Base-by-base conservation (phyloP, 2,888 invertebrate genomes). In the Himalopsyche tibetana region DNA sequence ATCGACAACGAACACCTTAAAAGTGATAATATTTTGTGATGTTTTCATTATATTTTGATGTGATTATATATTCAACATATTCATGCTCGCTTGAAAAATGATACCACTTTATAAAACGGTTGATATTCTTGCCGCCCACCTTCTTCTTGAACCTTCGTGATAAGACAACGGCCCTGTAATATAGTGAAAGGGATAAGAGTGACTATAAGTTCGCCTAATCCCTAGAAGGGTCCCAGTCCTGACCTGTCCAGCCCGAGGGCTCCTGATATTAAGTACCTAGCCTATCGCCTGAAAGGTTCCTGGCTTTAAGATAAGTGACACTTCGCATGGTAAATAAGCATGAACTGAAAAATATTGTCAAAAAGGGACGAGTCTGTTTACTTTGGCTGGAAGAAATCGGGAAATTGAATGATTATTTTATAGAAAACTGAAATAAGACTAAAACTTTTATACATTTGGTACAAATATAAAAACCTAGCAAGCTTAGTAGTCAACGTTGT, bases 161-260 rank as follows among this genome's bases (percentile, higher is more conserved):
- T 63, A 63, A 63, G 63, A 63, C 63, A 63, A 63, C 28, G 51
- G 28, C 63, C 63, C 63, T 63, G 15, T 63, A 63, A 19, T 63
- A 63, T 63, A 63, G 63, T 63, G 63, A 63, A 63, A 63, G 28
- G 63, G 63, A 63, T 63, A 63, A 63, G 63, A 63, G 63, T 63
- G 63, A 63, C 63, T 63, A 63, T 63, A 63, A 63, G 63, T 63
- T 63, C 19, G 19, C 63, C 9, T 63, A 63, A 63, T 63, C 63
- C 63, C 19, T 63, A 63, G 63, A 63, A 63, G 28, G 63, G 63
- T 63, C 63, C 19, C 63, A 63, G 63, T 63, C 63, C 63, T 63
- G 63, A 63, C 63, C 63, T 63, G 63, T 63, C 63, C 63, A 63
- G 63, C 63, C 63, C 63, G 63, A 28, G 63, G 63, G 9, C 63